A percentile compares a stretch with the other conserved stretches of the same genome.
phyloP scores from a whole-genome alignment of 2,888 invertebrate species.

The Epirrhoe tristata region DNA sequence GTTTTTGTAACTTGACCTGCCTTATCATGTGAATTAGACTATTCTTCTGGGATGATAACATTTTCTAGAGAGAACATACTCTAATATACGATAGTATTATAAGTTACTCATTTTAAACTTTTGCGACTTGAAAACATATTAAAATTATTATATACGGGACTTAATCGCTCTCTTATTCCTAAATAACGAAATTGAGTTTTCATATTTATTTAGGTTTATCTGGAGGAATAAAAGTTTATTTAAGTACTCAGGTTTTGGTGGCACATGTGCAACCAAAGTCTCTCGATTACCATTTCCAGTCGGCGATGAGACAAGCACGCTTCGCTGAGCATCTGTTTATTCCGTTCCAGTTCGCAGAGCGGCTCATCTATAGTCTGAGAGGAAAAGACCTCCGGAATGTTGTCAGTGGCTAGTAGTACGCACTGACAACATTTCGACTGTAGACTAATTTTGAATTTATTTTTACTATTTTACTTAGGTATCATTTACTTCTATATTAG shows the following conservation, averaged over 20 bases:
- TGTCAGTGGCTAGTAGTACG: neutral
- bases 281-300: neutral
- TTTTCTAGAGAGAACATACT: neutral
- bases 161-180: too few species aligned
- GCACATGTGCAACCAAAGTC: neutral
- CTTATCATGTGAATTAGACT: neutral
- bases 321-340: slow-evolving; percentile 5
- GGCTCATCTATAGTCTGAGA: slow-evolving; percentile 11
- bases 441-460: too few species aligned
- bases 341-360: slow-evolving; percentile 8
- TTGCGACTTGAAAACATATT: too few species aligned
- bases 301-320: neutral
- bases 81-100: neutral
- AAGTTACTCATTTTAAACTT: neutral
- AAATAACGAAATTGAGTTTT: too few species aligned
- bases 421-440: too few species aligned
- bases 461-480: too few species aligned
- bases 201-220: neutral
- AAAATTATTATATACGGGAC: too few species aligned
- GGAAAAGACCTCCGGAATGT: slow-evolving; percentile 2
- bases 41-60: neutral
- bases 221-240: neutral
- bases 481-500: too few species aligned
- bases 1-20: neutral
- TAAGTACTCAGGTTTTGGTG: neutral